Base-by-base conservation (phyloP, 2,888 invertebrate species). In the Platypus cylindrus region DNA sequence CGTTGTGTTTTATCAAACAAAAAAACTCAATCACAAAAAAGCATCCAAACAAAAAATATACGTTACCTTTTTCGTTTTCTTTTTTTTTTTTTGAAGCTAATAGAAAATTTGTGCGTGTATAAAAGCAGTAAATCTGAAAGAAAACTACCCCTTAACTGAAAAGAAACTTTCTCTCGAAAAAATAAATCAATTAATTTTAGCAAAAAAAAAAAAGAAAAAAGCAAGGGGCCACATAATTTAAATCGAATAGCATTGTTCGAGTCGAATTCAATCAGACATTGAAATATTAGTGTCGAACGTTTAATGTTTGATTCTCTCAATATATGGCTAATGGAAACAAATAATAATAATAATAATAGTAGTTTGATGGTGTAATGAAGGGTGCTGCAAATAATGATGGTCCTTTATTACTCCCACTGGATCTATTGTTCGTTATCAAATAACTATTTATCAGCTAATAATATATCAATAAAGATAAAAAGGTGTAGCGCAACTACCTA, bases 381-480 rank as follows among this genome's bases (percentile, higher is more conserved):
- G n/a, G n/a, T n/a, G n/a, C n/a, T n/a, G n/a, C n/a, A n/a, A n/a
- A n/a, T n/a, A n/a, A n/a, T n/a, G n/a, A n/a, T n/a, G n/a, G n/a
- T n/a, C n/a, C n/a, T n/a, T 17, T 12, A 29, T 12, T 32, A 33
- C 36, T 41, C 41, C 43, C 34, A 14, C 31, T 29, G 7, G 36
- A 41, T 34, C 36, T 33, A 36, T 45, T 43, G 37, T n/a, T n/a
- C n/a, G n/a, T 45, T 43, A 45, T 43, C 36, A 41, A 40, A 40
- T 44, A 36, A 40, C 41, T 47, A 43, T 49, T 49, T 48, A 47
- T 47, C 49, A 44, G 37, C 41, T 38, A 31, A 31, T 38, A 47
- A 48, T 43, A 37, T 41, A 46, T 45, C 48, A 47, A 48, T 48
- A 46, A 48, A 50, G 43, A 36, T 44, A 47, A 49, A 46, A 39